phyloP scores from a whole-genome alignment of 2,113 vertebrate genomes.

The Ammodramus savannarum region DNA sequence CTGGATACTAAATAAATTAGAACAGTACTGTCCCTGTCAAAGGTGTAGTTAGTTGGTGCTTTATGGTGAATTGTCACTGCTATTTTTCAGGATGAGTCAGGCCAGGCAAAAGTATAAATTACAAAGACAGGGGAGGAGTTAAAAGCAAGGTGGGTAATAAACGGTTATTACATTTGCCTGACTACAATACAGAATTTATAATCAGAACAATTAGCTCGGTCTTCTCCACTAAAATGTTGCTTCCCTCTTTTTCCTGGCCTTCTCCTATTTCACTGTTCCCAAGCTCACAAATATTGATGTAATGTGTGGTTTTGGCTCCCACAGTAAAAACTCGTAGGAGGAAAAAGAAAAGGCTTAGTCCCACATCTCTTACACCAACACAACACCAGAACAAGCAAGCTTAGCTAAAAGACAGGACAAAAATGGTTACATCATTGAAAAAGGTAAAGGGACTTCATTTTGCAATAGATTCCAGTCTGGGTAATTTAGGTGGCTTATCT shows the following conservation, averaged over 20 bases:
- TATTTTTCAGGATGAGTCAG: background rate
- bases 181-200: constrained; percentile 40
- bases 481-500: background rate
- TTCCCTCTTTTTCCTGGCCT: constrained; percentile 1
- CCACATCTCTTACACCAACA: background rate
- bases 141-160: constrained; percentile 22
- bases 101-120: constrained; percentile 8
- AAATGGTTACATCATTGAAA: background rate
- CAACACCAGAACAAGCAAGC: background rate
- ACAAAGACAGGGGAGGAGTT: background rate
- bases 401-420: background rate
- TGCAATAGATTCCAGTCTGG: background rate
- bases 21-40: background rate
- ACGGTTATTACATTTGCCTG: background rate
- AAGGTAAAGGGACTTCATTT: background rate
- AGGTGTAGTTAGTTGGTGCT: background rate
- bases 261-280: constrained; percentile 16
- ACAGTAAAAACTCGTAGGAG: background rate
- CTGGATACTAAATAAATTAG: background rate
- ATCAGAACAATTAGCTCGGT: constrained; percentile 48
- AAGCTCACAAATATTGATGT: background rate
- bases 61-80: background rate
- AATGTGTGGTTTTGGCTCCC: background rate
- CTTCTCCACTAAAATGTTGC: background rate
- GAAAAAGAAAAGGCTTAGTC: background rate